These are phyloP conservation scores for Danaus chrysippus DNA, from an alignment of 2,888 invertebrate species.

Conservation along the genomic window DNA sequence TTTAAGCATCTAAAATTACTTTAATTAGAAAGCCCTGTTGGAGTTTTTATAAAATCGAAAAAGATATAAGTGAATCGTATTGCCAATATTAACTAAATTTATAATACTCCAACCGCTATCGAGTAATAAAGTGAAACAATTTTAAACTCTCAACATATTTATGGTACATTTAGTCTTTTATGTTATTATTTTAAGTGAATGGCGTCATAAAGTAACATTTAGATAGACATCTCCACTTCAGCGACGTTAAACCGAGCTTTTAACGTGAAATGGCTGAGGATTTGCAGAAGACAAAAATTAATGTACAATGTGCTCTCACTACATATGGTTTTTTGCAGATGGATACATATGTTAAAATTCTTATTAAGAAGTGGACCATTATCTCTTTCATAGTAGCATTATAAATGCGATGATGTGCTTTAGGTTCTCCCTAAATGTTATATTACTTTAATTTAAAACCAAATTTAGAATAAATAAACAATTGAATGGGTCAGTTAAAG, in stretches of 20 bases:
- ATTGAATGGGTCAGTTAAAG: no score
- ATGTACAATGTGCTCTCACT: not conserved
- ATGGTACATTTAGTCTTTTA: conserved; percentile 3
- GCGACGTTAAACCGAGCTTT: conserved; percentile 3
- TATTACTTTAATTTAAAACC: no score
- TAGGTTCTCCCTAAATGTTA: no score
- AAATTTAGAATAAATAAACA: no score
- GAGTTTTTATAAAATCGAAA: no score
- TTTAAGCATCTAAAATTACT: no score
- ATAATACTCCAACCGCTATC: not conserved
- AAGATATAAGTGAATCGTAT: no score
- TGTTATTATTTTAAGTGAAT: not conserved
- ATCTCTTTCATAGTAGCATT: no score
- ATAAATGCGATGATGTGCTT: no score
- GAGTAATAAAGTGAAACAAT: not conserved
- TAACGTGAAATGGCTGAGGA: conserved; percentile 1
- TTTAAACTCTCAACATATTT: not conserved
- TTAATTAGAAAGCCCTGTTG: no score
- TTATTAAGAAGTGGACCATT: no score
- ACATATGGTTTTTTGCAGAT: not conserved
- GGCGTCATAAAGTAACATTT: conserved; percentile 5
- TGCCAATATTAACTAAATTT: not conserved
- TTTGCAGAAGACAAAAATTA: not conserved
- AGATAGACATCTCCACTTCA: conserved; percentile 6
- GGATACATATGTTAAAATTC: not conserved